phyloP scores from a whole-genome alignment of 2,797 vertebrate species.

The Sebastiscus tertius region DNA sequence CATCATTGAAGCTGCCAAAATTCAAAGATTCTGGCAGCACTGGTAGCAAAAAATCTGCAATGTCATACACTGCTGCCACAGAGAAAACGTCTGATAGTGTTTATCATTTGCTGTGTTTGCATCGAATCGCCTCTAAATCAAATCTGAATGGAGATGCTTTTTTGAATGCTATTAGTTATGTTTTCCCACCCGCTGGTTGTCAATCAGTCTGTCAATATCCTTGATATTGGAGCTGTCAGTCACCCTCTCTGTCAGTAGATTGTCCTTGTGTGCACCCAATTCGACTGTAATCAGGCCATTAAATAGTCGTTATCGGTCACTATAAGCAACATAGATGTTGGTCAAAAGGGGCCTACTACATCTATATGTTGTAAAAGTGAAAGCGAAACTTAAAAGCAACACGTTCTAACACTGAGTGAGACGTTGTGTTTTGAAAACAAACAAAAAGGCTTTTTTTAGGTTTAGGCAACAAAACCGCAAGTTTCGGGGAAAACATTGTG shows the following conservation, averaged over 20 bases:
- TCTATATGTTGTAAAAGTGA: too few relatives aligned
- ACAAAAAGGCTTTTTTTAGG: too few relatives aligned
- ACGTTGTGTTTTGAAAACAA: too few relatives aligned
- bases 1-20: background rate
- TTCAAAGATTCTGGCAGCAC: background rate
- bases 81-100: background rate
- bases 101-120: background rate
- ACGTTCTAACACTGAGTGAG: too few relatives aligned
- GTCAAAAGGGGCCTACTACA: too few relatives aligned
- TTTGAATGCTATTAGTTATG: background rate
- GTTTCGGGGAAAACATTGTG: too few relatives aligned
- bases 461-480: too few relatives aligned
- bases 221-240: background rate
- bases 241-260: background rate
- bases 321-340: too few relatives aligned
- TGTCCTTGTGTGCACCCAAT: background rate
- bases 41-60: background rate
- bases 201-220: slow-evolving; percentile 12
- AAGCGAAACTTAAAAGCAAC: too few relatives aligned
- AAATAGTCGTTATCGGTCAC: too few relatives aligned
- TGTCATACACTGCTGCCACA: background rate
- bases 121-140: background rate
- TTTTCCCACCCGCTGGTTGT: background rate
- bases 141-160: background rate
- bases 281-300: too few relatives aligned